These are phyloP conservation scores for Mastomys coucha DNA, from an alignment of 2,113 vertebrate species.

Conservation along the genomic window DNA sequence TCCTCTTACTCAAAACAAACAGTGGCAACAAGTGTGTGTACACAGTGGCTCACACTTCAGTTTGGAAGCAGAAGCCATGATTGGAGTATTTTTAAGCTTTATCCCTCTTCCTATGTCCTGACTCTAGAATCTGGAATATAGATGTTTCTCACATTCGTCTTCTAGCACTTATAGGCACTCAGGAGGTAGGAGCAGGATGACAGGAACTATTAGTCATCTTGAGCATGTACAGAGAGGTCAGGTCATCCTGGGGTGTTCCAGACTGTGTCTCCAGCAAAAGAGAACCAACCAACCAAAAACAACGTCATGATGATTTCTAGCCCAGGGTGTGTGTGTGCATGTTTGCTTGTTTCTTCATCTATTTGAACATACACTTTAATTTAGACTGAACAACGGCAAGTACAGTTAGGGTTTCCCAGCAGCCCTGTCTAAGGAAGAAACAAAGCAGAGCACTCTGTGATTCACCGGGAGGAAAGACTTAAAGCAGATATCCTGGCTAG, in stretches of 20 bases:
- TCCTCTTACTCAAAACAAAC: background rate
- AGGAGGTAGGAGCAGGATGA: background rate
- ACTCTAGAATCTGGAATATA: background rate
- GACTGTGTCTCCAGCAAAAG: background rate
- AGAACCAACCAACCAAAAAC: background rate
- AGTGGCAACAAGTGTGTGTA: background rate
- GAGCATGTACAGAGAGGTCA: background rate
- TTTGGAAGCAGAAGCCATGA: background rate
- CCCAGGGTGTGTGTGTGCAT: background rate
- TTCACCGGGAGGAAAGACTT: background rate
- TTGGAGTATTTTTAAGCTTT: background rate
- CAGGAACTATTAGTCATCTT: background rate
- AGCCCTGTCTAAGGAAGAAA: slow-evolving; percentile 21
- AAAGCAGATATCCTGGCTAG: background rate
- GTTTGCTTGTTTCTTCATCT: background rate
- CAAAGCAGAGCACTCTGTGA: background rate
- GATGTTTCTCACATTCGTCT: background rate
- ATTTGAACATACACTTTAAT: slow-evolving; percentile 24
- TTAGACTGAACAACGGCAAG: slow-evolving; percentile 11
- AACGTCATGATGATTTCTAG: background rate
- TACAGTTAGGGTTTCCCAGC: background rate
- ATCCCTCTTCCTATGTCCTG: background rate
- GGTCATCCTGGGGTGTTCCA: background rate
- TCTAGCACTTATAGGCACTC: background rate
- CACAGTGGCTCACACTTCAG: background rate